Percentiles rank a stretch among this genome's conserved stretches.
These are phyloP conservation scores for Molorchus minor DNA, from an alignment of 2,888 invertebrate species.

Conservation along the genomic window DNA sequence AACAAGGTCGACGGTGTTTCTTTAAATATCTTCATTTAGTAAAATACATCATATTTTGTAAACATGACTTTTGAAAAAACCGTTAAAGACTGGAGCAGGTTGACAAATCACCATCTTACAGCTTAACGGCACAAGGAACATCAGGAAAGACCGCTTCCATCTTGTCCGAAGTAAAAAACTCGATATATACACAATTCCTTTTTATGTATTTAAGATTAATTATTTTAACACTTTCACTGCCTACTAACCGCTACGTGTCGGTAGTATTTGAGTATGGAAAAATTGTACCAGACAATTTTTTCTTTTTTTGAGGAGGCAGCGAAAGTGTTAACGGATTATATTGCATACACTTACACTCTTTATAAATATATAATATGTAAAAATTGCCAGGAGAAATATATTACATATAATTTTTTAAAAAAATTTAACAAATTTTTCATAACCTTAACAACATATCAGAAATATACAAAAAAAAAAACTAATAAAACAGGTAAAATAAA, in stretches of 20 bases:
- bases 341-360: conserved; percentile 22
- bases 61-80: no score
- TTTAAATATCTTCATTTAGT: conserved; percentile 14
- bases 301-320: no score
- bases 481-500: conserved; percentile 16
- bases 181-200: conserved; percentile 24
- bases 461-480: conserved; percentile 16
- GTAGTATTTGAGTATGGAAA: no score
- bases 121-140: conserved; percentile 16
- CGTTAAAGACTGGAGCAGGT: conserved; percentile 11
- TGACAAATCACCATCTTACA: conserved; percentile 18
- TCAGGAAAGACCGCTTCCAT: conserved; percentile 1
- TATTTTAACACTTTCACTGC: conserved; percentile 12
- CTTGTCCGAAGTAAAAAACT: conserved; percentile 21
- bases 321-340: conserved; percentile 20
- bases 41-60: no score
- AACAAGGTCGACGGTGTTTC: conserved; percentile 2
- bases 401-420: conserved; percentile 15
- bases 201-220: no score
- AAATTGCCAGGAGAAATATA: conserved; percentile 20
- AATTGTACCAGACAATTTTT: no score
- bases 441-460: conserved; percentile 8
- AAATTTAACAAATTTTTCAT: conserved; percentile 23
- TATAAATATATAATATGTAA: conserved; percentile 27
- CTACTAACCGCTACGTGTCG: no score